A percentile compares a stretch with the other conserved stretches of the same genome.
Conservation (phyloP, 1,140 invertebrate species). For the Harlomillsia oculata region DNA sequence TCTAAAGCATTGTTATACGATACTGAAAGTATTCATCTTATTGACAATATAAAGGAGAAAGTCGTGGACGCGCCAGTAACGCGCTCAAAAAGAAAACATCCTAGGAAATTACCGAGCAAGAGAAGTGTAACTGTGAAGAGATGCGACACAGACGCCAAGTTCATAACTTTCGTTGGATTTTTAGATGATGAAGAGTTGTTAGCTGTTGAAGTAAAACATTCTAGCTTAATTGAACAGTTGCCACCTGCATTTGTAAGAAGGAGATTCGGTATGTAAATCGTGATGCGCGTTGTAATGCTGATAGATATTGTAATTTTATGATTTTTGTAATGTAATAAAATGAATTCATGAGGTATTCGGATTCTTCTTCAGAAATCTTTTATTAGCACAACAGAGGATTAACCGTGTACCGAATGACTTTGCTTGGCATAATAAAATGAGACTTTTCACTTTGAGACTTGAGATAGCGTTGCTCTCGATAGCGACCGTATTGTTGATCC, state of each 20-base stretch:
- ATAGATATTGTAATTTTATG: constrained; percentile 1
- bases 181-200: constrained; percentile 24
- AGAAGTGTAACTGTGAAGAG: constrained; percentile 8
- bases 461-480: constrained; percentile 17
- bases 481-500: constrained; percentile 23
- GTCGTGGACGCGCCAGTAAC: background rate
- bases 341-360: background rate
- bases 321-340: background rate
- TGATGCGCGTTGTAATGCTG: background rate
- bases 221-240: constrained; percentile 22
- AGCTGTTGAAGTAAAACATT: constrained; percentile 29
- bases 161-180: constrained; percentile 23
- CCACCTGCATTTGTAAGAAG: constrained; percentile 34
- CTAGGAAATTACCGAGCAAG: constrained; percentile 13
- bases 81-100: too few species aligned
- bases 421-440: background rate
- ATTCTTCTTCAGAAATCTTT: constrained; percentile 5
- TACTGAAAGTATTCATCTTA: constrained; percentile 22
- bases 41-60: too few species aligned
- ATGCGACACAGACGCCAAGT: constrained; percentile 25
- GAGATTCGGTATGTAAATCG: constrained; percentile 29
- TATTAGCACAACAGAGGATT: constrained; percentile 24
- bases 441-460: background rate
- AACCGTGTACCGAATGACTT: constrained; percentile 10
- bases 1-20: constrained; percentile 12